phyloP scores from a whole-genome alignment of 2,113 vertebrate genomes.

The Hyperoodon ampullatus region DNA sequence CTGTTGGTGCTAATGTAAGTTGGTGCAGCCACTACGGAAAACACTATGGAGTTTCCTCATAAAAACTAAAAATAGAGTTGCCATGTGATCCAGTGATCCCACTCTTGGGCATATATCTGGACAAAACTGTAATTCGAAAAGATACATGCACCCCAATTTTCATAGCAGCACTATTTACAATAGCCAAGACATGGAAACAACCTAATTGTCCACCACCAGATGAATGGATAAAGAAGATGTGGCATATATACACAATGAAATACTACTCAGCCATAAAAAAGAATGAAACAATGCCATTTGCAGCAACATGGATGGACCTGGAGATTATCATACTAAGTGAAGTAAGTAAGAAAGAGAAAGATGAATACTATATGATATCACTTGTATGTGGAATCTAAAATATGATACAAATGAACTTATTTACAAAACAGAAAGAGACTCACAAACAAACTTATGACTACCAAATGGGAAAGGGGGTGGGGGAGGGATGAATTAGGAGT shows the following conservation, averaged over 20 bases:
- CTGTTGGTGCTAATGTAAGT: neutral
- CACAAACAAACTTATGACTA: too few species aligned
- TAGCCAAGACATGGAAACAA: neutral
- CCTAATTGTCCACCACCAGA: too few species aligned
- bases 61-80: neutral
- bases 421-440: too few species aligned
- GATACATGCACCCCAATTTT: neutral
- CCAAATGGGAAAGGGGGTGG: too few species aligned
- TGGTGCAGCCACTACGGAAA: neutral
- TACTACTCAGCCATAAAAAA: neutral
- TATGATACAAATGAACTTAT: too few species aligned
- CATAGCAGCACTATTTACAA: neutral
- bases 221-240: neutral
- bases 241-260: neutral
- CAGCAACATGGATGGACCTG: neutral
- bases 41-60: neutral
- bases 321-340: neutral
- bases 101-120: neutral
- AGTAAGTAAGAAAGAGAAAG: too few species aligned
- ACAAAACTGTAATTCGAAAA: neutral
- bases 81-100: neutral
- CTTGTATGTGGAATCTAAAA: too few species aligned
- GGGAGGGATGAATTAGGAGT: too few species aligned
- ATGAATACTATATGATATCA: neutral
- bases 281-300: neutral